Evolutionary conservation across 1,140 invertebrate genomes (phyloP).

Genomic region (Aphis gossypii): DNA sequence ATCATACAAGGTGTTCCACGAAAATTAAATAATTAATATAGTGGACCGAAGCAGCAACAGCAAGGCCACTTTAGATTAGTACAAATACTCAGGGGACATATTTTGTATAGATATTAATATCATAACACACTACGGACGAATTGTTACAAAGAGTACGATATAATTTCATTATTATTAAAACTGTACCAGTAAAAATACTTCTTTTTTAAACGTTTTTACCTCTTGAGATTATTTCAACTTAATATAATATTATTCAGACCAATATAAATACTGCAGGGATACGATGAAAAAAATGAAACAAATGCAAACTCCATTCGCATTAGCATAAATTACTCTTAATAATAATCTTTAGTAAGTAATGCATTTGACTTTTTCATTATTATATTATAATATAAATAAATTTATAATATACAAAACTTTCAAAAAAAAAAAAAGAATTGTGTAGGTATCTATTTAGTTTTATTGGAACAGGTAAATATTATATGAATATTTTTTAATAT

Average conservation of each 20-base stretch:
- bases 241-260: neutral
- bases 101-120: conserved; percentile 6
- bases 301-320: neutral
- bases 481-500: neutral
- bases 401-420: no score
- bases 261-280: neutral
- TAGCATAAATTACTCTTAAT: neutral
- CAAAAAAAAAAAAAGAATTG: no score
- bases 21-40: conserved; percentile 22
- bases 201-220: neutral
- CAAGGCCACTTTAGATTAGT: neutral
- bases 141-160: neutral
- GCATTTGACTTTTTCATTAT: neutral
- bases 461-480: neutral
- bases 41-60: no score
- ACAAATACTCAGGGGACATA: neutral
- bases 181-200: neutral
- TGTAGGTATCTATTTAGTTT: neutral
- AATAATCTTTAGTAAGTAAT: neutral
- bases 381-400: neutral
- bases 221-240: neutral
- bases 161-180: conserved; percentile 7
- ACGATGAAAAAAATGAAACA: neutral
- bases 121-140: neutral
- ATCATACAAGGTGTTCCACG: neutral